phyloP scores from a whole-genome alignment of 2,797 vertebrate species.

The Capromys pilorides region DNA sequence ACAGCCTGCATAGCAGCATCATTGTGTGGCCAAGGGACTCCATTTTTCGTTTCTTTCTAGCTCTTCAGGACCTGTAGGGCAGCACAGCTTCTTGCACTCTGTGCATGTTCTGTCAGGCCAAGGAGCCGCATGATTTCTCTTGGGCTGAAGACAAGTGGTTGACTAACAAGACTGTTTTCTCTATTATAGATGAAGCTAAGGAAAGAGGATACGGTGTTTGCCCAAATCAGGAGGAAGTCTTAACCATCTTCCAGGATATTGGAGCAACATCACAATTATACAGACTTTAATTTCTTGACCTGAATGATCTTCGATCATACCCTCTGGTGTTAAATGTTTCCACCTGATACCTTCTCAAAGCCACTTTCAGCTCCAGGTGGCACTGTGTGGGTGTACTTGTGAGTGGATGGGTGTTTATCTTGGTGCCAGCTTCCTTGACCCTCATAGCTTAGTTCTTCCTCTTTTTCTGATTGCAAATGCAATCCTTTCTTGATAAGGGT shows the following conservation, averaged over 20 bases:
- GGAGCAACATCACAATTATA: background rate
- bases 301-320: background rate
- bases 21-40: background rate
- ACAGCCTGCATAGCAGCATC: background rate
- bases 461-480: background rate
- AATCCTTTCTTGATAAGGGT: background rate
- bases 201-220: background rate
- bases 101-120: accelerated
- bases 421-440: background rate
- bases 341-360: background rate
- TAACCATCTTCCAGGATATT: background rate
- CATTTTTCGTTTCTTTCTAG: background rate
- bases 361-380: background rate
- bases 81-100: background rate
- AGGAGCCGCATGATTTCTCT: background rate
- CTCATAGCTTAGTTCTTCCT: background rate
- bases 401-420: background rate
- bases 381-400: accelerated
- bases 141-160: background rate
- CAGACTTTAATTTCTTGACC: background rate
- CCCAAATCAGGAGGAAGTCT: background rate
- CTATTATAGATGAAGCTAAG: background rate
- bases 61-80: background rate
- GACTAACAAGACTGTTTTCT: background rate
- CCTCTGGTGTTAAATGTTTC: background rate